phyloP scores from a whole-genome alignment of 1,140 invertebrate genomes.

The Drosophila lini region DNA sequence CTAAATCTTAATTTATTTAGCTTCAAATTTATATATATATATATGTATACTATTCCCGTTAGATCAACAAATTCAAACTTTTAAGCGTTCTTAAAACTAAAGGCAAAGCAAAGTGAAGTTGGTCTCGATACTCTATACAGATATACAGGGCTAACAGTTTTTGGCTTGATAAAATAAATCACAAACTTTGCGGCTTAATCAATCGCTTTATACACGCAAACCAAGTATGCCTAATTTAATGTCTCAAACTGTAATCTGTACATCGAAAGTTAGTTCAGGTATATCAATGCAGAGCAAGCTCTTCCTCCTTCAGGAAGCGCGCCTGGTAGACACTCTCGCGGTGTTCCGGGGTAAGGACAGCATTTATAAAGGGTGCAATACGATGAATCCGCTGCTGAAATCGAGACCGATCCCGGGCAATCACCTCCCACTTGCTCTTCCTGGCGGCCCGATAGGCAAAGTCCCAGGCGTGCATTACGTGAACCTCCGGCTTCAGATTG shows the following conservation, averaged over 20 bases:
- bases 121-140: constrained; percentile 31
- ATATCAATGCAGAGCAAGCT: constrained; percentile 28
- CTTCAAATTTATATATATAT: constrained; percentile 23
- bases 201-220: constrained; percentile 46
- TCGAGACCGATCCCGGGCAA: constrained; percentile 86
- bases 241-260: constrained; percentile 46
- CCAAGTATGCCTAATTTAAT: constrained; percentile 48
- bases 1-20: constrained; percentile 50
- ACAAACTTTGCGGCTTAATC: constrained; percentile 29
- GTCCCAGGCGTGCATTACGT: constrained; percentile 87
- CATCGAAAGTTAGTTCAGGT: constrained; percentile 47
- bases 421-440: constrained; percentile 87
- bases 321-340: constrained; percentile 86
- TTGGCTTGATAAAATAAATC: constrained; percentile 44
- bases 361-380: constrained; percentile 84
- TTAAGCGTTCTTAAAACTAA: constrained; percentile 23
- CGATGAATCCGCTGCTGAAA: constrained; percentile 86
- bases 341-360: constrained; percentile 85
- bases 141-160: constrained; percentile 32
- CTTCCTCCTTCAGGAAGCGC: constrained; percentile 83
- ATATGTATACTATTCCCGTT: constrained; percentile 35
- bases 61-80: constrained; percentile 47
- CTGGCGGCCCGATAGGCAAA: constrained; percentile 88
- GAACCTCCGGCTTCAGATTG: constrained; percentile 85
- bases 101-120: constrained; percentile 31